phyloP scores from a whole-genome alignment of 2,797 vertebrate genomes.

The Cuculus canorus region DNA sequence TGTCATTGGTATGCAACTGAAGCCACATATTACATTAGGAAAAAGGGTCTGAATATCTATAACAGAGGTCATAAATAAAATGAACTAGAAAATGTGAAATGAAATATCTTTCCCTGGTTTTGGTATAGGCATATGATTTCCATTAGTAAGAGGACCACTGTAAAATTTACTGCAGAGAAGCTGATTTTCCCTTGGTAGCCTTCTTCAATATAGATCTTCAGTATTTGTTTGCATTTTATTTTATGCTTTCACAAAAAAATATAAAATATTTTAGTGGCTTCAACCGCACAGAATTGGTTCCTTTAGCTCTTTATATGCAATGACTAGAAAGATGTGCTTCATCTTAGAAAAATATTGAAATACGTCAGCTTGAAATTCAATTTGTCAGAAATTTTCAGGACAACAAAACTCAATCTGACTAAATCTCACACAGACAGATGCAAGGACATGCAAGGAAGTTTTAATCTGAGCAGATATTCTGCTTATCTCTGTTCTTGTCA shows the following conservation, averaged over 20 bases:
- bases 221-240: neutral
- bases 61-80: conserved; percentile 46
- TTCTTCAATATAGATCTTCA: neutral
- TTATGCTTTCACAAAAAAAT: neutral
- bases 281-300: neutral
- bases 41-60: neutral
- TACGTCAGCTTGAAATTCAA: neutral
- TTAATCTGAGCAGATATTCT: neutral
- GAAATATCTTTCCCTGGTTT: neutral
- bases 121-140: conserved; percentile 3
- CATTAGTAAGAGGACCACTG: conserved; percentile 11
- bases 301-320: neutral
- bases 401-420: neutral
- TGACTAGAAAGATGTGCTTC: neutral
- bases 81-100: neutral
- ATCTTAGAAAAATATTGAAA: neutral
- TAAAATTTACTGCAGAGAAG: conserved; percentile 27
- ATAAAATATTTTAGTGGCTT: neutral
- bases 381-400: neutral
- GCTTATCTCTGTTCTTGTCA: neutral
- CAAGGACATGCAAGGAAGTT: neutral
- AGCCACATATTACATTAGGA: neutral
- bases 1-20: neutral
- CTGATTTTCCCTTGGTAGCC: neutral
- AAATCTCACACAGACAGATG: neutral